A percentile compares a stretch with the other conserved stretches of the same genome.
These are phyloP conservation scores for Calliphora vomitoria DNA, from an alignment of 2,888 invertebrate species.

Conservation along the genomic window DNA sequence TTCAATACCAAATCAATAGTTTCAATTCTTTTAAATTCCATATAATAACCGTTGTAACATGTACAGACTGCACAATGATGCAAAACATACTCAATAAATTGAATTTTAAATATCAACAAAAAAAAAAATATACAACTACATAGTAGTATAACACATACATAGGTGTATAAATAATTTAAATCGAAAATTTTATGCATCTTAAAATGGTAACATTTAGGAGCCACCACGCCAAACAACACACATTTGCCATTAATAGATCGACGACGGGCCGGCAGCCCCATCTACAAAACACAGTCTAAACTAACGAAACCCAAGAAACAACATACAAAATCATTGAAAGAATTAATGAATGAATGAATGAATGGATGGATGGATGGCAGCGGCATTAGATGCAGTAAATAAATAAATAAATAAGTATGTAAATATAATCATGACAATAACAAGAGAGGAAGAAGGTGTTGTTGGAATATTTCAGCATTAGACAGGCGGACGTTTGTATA, in stretches of 20 bases:
- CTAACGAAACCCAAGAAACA: constrained; percentile 10
- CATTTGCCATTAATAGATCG: constrained; percentile 32
- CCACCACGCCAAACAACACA: constrained; percentile 39
- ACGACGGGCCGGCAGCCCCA: background rate
- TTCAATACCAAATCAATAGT: background rate
- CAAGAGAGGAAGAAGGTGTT: background rate
- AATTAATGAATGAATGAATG: constrained; percentile 61
- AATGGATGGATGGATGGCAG: constrained; percentile 50
- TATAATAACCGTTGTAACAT: background rate
- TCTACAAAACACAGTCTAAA: background rate
- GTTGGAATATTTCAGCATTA: constrained; percentile 10
- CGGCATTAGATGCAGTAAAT: constrained; percentile 48
- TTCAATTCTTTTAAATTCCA: background rate
- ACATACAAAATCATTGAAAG: constrained; percentile 42
- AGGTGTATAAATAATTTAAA: constrained; percentile 16
- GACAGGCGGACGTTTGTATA: constrained; percentile 39
- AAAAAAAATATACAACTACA: background rate
- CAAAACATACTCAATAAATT: constrained; percentile 11
- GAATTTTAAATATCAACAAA: constrained; percentile 15
- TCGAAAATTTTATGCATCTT: constrained; percentile 40
- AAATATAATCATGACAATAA: constrained; percentile 44
- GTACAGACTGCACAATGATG: constrained; percentile 21
- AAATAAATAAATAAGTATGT: too few species aligned
- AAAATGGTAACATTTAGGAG: constrained; percentile 65
- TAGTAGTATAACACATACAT: background rate